Base-by-base conservation (phyloP, 1,140 invertebrate genomes). In the Panulirus ornatus region DNA sequence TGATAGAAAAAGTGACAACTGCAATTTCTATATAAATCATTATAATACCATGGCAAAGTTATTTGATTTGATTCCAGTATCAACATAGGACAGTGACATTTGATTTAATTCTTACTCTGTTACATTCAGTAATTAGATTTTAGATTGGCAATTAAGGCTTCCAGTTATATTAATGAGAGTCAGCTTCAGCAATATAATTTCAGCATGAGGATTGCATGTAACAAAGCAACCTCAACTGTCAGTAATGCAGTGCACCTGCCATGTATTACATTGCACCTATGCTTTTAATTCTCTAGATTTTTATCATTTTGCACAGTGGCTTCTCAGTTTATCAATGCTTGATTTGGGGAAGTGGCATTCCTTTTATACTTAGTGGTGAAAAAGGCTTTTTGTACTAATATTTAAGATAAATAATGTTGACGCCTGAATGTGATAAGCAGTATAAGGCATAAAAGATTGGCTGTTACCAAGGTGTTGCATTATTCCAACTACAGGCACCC, bases 291-390 rank as follows among this genome's bases (percentile, higher is more conserved):
- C 8, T 5, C n/a, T 0, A 30, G n/a, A 22, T 30, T 66, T 30
- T 6, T 30, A 30, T 30, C 30, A 66, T 66, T 66, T 66, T 66
- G 58, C n/a, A 66, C 27, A 8, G 8, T 30, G 22, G 38, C 22
- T 27, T 51, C 0, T 66, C 16, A 84, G 38, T 30, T 42, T 42
- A 22, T 30, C 47, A 70, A 70, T 84, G 81, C 58, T 84, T 84
- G 81, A 84, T 84, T 84, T 84, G 81, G 58, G 81, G 8, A 84
- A 84, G 63, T 84, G 36, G 58, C 38, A 84, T 84, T 34, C 63
- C 34, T 66, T 70, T 38, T 84, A 44, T 42, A 27, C 0, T 36
- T 71, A 42, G 51, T 27, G 19, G 27, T 11, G 38, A 38, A 19
- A 27, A 27, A 30, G 58, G n/a, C 27, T 30, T 30, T 27, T 66